phyloP scores from a whole-genome alignment of 2,113 vertebrate genomes.

The Pygoscelis antarcticus region DNA sequence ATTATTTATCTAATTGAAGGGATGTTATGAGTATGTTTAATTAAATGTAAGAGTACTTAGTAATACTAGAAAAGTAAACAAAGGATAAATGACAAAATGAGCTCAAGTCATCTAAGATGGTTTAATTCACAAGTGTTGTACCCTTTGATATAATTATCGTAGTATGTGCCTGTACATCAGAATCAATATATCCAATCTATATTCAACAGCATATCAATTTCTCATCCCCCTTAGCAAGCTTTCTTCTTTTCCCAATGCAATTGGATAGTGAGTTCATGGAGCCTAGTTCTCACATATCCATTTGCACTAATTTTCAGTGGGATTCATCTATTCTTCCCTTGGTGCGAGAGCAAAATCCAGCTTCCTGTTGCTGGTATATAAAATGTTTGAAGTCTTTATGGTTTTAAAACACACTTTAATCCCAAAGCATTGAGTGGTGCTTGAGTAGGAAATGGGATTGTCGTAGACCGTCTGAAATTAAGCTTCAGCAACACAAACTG shows the following conservation, averaged over 20 bases:
- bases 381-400: not conserved
- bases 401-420: not conserved
- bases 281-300: not conserved
- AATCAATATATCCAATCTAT: slow-evolving; percentile 45
- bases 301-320: not conserved
- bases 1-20: slow-evolving; percentile 59
- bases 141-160: not conserved
- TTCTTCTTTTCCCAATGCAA: not conserved
- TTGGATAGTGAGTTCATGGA: not conserved
- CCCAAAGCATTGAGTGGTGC: not conserved
- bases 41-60: slow-evolving; percentile 20
- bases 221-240: not conserved
- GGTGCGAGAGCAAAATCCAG: not conserved
- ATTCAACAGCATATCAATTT: not conserved
- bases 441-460: not conserved
- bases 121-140: not conserved
- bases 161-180: not conserved
- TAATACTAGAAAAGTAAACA: slow-evolving; percentile 33
- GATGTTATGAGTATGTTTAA: slow-evolving; percentile 2
- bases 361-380: not conserved
- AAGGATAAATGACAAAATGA: slow-evolving; percentile 36
- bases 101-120: not conserved
- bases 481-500: not conserved
- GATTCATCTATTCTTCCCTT: not conserved
- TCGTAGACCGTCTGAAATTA: not conserved